Percentiles rank a stretch among this genome's conserved stretches.
phyloP scores from a whole-genome alignment of 2,113 vertebrate genomes.

The Dicrurus megarhynchus region DNA sequence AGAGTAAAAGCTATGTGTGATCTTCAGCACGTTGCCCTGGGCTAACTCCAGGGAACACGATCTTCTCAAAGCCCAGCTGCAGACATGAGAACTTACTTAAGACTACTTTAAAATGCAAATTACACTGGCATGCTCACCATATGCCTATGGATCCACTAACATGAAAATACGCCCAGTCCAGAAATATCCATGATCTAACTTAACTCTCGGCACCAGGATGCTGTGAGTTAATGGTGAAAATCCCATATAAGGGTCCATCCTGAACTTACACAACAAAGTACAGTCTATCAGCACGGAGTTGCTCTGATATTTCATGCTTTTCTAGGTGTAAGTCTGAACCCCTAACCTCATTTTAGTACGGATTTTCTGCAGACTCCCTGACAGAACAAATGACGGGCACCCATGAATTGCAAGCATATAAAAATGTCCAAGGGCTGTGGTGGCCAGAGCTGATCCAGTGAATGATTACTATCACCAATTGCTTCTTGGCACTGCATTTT shows the following conservation, averaged over 20 bases:
- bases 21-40: slow-evolving; percentile 40
- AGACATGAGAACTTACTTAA: slow-evolving; percentile 48
- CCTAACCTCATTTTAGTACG: neutral
- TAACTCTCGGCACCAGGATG: neutral
- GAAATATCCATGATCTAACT: neutral
- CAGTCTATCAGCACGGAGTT: neutral
- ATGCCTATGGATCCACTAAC: neutral
- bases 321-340: neutral
- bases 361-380: slow-evolving; percentile 24
- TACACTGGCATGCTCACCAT: neutral
- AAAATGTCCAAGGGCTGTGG: neutral
- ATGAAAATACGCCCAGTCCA: neutral
- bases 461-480: neutral
- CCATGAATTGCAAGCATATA: neutral
- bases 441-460: neutral
- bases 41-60: slow-evolving; percentile 41
- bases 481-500: neutral
- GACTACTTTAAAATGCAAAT: slow-evolving; percentile 60
- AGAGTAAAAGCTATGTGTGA: slow-evolving; percentile 44
- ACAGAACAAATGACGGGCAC: neutral
- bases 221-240: neutral
- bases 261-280: neutral
- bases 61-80: slow-evolving; percentile 58
- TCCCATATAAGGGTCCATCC: neutral
- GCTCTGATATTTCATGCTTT: neutral